phyloP scores from a whole-genome alignment of 2,113 vertebrate genomes.

The Triplophysa siluroides region DNA sequence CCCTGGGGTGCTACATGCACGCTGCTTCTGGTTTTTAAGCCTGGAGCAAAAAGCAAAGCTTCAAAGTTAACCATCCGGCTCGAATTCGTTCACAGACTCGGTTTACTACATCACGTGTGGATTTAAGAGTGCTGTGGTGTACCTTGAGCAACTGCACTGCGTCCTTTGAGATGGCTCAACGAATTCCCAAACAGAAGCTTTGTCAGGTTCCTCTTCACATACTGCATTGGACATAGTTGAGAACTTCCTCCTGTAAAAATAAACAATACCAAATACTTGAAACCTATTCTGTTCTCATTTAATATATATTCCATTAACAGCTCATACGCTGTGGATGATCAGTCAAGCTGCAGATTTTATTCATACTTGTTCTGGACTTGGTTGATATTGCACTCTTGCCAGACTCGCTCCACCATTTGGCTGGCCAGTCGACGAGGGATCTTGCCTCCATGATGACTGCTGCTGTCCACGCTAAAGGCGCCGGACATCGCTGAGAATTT shows the following conservation, averaged over 20 bases:
- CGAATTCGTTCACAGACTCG: background rate
- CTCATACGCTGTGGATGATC: background rate
- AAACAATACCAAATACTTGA: background rate
- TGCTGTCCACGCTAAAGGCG: slow-evolving; percentile 86
- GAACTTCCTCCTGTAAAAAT: slow-evolving; percentile 85
- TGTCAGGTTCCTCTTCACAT: slow-evolving; percentile 87
- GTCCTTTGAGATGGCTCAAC: slow-evolving; percentile 88
- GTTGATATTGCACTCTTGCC: slow-evolving; percentile 99
- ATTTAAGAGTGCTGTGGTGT: background rate
- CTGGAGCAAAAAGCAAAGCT: slow-evolving; percentile 62
- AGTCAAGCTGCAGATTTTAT: slow-evolving; percentile 5
- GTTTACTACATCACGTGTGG: background rate
- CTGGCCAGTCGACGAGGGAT: slow-evolving; percentile 89
- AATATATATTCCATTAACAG: background rate
- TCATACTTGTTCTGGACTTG: slow-evolving; percentile 92
- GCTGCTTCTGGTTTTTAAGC: slow-evolving; percentile 91
- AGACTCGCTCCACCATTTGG: slow-evolving; percentile 93
- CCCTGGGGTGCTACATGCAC: slow-evolving; percentile 84
- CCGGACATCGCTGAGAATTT: slow-evolving; percentile 89
- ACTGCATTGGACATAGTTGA: slow-evolving; percentile 84
- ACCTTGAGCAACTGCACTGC: slow-evolving; percentile 92
- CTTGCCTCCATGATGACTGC: slow-evolving; percentile 93
- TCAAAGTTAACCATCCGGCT: background rate
- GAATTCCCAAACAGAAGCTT: slow-evolving; percentile 91
- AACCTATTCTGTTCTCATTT: background rate